Conservation (phyloP, 2,797 vertebrate genomes). For the Helarctos malayanus region DNA sequence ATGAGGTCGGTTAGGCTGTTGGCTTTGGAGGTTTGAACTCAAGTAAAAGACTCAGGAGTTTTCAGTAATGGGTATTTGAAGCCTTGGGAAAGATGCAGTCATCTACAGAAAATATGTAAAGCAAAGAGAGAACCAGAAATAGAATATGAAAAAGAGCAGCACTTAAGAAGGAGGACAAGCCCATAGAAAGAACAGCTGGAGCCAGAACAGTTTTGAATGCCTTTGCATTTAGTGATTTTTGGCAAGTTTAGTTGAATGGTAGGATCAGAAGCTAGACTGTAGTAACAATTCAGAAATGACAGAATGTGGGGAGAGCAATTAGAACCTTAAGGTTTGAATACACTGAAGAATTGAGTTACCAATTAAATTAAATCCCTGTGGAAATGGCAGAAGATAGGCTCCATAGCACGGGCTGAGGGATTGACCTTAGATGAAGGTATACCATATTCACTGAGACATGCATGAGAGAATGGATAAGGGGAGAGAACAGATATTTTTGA, state of each 20-base stretch:
- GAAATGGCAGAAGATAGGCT: background rate
- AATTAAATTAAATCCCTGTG: background rate
- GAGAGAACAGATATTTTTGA: background rate
- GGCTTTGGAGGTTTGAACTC: slow-evolving; percentile 23
- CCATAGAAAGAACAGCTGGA: background rate
- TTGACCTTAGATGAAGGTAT: background rate
- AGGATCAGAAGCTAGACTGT: background rate
- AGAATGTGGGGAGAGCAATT: background rate
- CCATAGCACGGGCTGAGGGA: background rate
- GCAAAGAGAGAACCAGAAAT: slow-evolving; percentile 11
- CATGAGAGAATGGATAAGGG: background rate
- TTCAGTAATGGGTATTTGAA: slow-evolving; percentile 35
- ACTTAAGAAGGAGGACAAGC: background rate
- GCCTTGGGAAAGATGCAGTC: background rate
- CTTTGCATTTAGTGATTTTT: slow-evolving; percentile 33
- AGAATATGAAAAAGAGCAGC: background rate
- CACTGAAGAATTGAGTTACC: background rate
- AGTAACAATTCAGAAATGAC: slow-evolving; percentile 32
- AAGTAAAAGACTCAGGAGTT: slow-evolving; percentile 21
- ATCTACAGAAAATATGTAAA: background rate
- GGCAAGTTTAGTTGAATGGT: background rate
- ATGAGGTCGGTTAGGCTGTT: background rate
- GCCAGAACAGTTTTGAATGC: background rate
- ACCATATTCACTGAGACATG: background rate
- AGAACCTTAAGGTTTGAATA: background rate